Evolutionary conservation across 2,797 vertebrate species (phyloP), one percentile per base, ranked within the genome.

Genomic region (Characodon lateralis): DNA sequence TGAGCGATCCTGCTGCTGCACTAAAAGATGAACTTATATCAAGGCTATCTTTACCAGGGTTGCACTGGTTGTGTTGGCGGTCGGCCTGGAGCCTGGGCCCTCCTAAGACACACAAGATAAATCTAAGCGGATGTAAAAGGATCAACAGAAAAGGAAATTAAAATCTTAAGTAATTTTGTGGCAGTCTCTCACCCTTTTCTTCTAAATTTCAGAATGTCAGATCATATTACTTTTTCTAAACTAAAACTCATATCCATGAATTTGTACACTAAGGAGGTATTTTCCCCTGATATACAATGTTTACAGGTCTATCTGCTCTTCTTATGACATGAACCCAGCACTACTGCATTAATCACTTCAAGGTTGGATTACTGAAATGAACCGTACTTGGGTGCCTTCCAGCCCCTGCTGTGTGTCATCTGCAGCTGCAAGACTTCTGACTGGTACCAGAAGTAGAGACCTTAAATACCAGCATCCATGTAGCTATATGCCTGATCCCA

Each of bases 71-170:
- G 5, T 16, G 13, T 46, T 69, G 66, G 66, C 66, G 16, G 14
- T 69, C 41, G 0, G 66, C 66, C 66, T 48, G 66, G 24, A 46
- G 43, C 43, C 41, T 3, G 24, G 39, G 66, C 24, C 22, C 22
- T 24, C 41, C 41, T 2, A 46, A 26, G 66, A 69, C n/a, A 26
- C 66, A 3, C 13, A 26, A 69, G 41, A 69, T 69, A 69, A 69
- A 69, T 48, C 41, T 46, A n/a, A 69, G n/a, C 13, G 66, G 41
- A 69, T 26, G 66, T 46, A 16, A 39, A 69, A 46, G n/a, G 58
- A 59, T 28, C n/a, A 59, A 59, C 58, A 3, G 56, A 59, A 28
- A 59, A 59, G 66, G 66, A 69, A 69, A 69, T 69, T 48, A 69
- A 69, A 69, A 43, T 46, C 39, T 68, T 8, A 69, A 48, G 41